Conservation (phyloP, 2,113 vertebrate genomes). For the Leptosomus discolor region DNA sequence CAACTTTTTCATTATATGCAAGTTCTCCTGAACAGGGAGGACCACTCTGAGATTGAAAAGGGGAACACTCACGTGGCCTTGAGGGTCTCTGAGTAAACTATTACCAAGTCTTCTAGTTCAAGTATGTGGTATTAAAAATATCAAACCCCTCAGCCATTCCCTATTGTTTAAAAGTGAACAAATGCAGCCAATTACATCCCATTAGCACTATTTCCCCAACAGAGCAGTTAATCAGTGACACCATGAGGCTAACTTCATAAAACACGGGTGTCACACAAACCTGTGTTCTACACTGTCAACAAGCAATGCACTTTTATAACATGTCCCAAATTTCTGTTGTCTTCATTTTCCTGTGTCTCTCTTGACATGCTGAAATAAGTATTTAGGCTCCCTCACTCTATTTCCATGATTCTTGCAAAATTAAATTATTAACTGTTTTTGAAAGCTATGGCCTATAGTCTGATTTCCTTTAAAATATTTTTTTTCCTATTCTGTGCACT, state of each 20-base stretch:
- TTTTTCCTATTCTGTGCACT: not conserved
- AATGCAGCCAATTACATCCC: not conserved
- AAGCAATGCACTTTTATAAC: not conserved
- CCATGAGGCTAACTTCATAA: not conserved
- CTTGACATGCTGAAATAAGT: not conserved
- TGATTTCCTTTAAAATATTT: not conserved
- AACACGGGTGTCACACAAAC: not conserved
- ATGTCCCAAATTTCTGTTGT: not conserved
- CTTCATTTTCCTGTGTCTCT: not conserved
- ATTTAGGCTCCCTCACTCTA: not conserved
- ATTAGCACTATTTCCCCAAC: not conserved
- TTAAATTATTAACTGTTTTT: not conserved
- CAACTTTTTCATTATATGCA: not conserved
- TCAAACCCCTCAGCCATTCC: not conserved
- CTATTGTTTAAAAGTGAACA: not conserved
- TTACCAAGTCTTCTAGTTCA: not conserved
- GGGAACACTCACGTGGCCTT: not conserved
- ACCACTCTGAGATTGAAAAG: rapidly evolving
- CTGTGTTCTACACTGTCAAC: not conserved
- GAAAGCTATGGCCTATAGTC: not conserved
- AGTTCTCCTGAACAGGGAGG: not conserved
- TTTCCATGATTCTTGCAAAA: not conserved
- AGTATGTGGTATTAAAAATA: not conserved
- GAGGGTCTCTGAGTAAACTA: not conserved
- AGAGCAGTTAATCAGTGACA: not conserved